Conservation (phyloP, 2,113 vertebrate genomes). For the Sinocyclocheilus anophthalmus region DNA sequence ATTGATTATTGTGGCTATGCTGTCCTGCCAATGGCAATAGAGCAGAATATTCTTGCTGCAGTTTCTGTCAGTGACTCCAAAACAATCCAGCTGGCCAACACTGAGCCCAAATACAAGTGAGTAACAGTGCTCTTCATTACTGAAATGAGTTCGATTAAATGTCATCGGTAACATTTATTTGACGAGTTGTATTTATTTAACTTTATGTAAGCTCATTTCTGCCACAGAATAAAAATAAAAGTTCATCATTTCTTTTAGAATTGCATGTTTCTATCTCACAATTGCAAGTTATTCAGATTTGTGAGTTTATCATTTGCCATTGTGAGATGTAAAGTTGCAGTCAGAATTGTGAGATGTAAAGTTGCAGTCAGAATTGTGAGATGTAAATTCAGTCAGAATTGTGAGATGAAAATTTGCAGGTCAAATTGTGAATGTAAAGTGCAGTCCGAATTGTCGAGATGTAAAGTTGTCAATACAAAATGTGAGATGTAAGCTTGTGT, state of each 20-base stretch:
- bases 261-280: too few species aligned
- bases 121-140: conserved; percentile 54
- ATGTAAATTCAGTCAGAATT: too few species aligned
- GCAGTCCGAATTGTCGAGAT: too few species aligned
- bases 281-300: neutral
- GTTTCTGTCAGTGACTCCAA: conserved; percentile 81
- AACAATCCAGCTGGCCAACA: conserved; percentile 84
- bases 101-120: conserved; percentile 84
- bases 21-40: conserved; percentile 96
- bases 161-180: too few species aligned
- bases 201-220: neutral
- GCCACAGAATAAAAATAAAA: neutral
- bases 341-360: too few species aligned
- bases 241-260: neutral
- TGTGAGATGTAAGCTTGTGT: too few species aligned
- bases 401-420: too few species aligned
- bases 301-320: neutral
- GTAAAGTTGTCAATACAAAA: too few species aligned
- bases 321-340: neutral
- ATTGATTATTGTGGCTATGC: conserved; percentile 98
- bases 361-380: too few species aligned
- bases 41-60: conserved; percentile 91
- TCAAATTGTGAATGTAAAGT: too few species aligned
- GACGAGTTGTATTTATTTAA: neutral
- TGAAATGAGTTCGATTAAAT: neutral